Evolutionary conservation across 2,113 vertebrate genomes (phyloP), one percentile per base, ranked within the genome.

Genomic region (Numenius arquata): DNA sequence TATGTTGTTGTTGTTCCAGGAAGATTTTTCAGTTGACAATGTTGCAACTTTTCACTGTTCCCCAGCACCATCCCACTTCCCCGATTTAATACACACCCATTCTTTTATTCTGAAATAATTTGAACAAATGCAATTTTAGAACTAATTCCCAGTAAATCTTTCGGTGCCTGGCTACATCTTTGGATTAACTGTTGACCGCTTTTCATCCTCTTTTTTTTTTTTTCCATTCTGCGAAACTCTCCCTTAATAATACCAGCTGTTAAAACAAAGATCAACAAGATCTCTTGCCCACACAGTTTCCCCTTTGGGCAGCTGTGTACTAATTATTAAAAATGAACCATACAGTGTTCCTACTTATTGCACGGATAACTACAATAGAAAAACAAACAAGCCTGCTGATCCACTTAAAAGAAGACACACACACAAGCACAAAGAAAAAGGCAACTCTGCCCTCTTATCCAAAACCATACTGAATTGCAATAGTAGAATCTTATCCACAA

Each of bases 171-270:
- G 68, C 73, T 85, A 40, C 81, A 53, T 90, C 93, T 93, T 75
- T 71, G 83, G 66, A 95, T 95, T 85, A 95, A 82, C n/a, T 93
- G 66, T 67, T 90, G 93, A 96, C 83, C 85, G 90, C 88, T 96
- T 89, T 87, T 95, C 80, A 74, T 82, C 90, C 68, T 80, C 15
- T 59, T 90, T 74, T 66, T 68, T 72, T 52, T 41, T 65, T 62
- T 90, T 70, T 36, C 70, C 75, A 63, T 47, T 82, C 94, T 55
- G 72, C 0, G 2, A 88, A 77, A 73, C 79, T 79, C 88, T 91
- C 45, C 72, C 56, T 95, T 95, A 93, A 91, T 89, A 78, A 88
- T 75, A 53, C 78, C 96, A 97, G 94, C 96, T 97, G 94, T 96
- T 96, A 96, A 96, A 97, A 96, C 88, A 95, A 87, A 86, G 47